Evolutionary conservation across 2,113 vertebrate genomes (phyloP).

Genomic region (Mugil cephalus): DNA sequence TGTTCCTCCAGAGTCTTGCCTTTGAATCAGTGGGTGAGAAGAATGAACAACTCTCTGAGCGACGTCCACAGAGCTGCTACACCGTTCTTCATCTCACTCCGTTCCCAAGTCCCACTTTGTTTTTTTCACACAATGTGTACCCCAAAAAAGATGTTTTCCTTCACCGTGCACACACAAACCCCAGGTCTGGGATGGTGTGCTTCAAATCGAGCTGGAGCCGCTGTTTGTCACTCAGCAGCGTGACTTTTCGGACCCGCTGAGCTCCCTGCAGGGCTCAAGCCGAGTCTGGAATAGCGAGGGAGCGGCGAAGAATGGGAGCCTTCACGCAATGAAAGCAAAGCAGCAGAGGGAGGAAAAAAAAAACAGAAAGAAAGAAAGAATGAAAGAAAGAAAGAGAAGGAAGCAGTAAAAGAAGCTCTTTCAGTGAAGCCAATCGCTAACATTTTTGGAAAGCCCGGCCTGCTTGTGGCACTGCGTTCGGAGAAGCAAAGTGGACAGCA

Average conservation of each 20-base stretch:
- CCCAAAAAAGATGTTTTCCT: background rate
- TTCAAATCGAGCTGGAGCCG: slow-evolving; percentile 34
- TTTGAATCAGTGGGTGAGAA: slow-evolving; percentile 24
- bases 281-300: slow-evolving; percentile 67
- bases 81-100: slow-evolving; percentile 21
- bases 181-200: background rate
- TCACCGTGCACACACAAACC: background rate
- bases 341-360: slow-evolving; percentile 5
- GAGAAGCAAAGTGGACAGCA: slow-evolving; percentile 61
- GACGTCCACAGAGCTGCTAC: slow-evolving; percentile 36
- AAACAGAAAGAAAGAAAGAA: slow-evolving; percentile 5
- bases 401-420: slow-evolving; percentile 63
- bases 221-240: slow-evolving; percentile 71
- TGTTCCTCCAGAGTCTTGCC: slow-evolving; percentile 44
- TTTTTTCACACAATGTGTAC: background rate
- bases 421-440: slow-evolving; percentile 62
- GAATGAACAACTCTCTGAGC: slow-evolving; percentile 20
- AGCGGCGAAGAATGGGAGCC: slow-evolving; percentile 65
- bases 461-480: slow-evolving; percentile 46
- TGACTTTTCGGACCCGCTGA: slow-evolving; percentile 61
- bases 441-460: slow-evolving; percentile 57
- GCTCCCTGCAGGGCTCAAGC: slow-evolving; percentile 53
- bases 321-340: slow-evolving; percentile 65
- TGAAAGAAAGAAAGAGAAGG: slow-evolving; percentile 8
- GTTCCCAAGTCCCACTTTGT: background rate